phyloP scores from a whole-genome alignment of 2,888 invertebrate genomes.

The Tenthredo scrophulariae region DNA sequence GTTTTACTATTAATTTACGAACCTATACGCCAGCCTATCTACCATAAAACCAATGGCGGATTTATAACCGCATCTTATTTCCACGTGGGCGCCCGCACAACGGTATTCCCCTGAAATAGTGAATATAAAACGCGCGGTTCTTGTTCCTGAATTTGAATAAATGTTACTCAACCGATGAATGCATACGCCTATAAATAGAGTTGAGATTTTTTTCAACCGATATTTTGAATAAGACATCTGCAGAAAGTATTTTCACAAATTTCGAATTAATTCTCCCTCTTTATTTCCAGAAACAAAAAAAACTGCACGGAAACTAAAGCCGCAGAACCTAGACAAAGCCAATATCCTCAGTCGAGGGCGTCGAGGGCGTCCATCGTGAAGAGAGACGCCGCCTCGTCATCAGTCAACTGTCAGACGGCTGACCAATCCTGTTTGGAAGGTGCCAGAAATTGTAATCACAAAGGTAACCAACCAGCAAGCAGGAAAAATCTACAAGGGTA shows the following conservation, averaged over 20 bases:
- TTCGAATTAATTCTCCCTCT: neutral
- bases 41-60: neutral
- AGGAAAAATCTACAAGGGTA: neutral
- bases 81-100: slow-evolving; percentile 32
- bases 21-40: neutral
- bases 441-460: slow-evolving; percentile 21
- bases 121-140: neutral
- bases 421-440: slow-evolving; percentile 74
- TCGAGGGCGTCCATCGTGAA: slow-evolving; percentile 42
- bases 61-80: slow-evolving; percentile 22
- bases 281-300: neutral
- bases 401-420: slow-evolving; percentile 77
- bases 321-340: neutral
- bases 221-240: neutral
- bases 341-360: slow-evolving; percentile 11
- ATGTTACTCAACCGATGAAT: slow-evolving; percentile 20
- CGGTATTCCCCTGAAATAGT: slow-evolving; percentile 20
- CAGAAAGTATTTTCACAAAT: neutral
- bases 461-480: slow-evolving; percentile 32
- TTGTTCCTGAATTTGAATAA: slow-evolving; percentile 22
- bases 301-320: neutral
- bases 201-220: neutral
- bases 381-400: slow-evolving; percentile 76
- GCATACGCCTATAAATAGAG: slow-evolving; percentile 7
- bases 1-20: slow-evolving; percentile 36